Percentiles rank a stretch among this genome's conserved stretches.
Conservation (phyloP, 2,888 invertebrate species). For the Heliconius ismenius region DNA sequence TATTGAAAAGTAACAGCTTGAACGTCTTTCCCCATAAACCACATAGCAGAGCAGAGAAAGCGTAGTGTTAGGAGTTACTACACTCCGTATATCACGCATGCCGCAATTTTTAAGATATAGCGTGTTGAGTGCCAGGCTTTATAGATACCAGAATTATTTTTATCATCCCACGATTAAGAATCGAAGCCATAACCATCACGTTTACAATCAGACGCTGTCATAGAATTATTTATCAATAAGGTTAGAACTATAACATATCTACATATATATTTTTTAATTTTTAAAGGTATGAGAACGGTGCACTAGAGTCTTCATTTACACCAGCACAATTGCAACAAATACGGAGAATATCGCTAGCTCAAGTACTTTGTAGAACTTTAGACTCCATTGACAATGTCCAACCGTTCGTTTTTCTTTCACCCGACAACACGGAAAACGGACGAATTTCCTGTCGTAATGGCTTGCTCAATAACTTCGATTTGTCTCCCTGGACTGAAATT, state of each 20-base stretch:
- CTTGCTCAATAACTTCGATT: conserved; percentile 81
- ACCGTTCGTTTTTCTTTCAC: conserved; percentile 85
- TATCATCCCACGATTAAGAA: no score
- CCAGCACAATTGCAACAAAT: conserved; percentile 89
- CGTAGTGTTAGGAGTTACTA: not conserved
- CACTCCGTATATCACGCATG: no score
- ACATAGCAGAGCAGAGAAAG: no score
- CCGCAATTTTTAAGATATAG: no score
- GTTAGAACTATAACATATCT: not conserved
- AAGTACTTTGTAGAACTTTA: conserved; percentile 86
- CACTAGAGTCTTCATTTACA: conserved; percentile 87
- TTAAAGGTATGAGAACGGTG: conserved; percentile 88
- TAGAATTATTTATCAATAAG: not conserved
- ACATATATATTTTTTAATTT: not conserved
- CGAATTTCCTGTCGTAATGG: conserved; percentile 82
- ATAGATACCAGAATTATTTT: no score
- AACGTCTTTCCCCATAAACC: no score
- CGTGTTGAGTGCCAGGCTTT: no score
- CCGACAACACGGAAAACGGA: conserved; percentile 82
- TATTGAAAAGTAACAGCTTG: no score
- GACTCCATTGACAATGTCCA: conserved; percentile 85
- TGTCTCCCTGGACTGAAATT: conserved; percentile 84
- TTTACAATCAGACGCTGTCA: not conserved
- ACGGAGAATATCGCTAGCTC: conserved; percentile 86
- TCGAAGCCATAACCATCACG: not conserved